Base-by-base conservation (phyloP, 2,113 vertebrate genomes). In the Thamnaconus septentrionalis region DNA sequence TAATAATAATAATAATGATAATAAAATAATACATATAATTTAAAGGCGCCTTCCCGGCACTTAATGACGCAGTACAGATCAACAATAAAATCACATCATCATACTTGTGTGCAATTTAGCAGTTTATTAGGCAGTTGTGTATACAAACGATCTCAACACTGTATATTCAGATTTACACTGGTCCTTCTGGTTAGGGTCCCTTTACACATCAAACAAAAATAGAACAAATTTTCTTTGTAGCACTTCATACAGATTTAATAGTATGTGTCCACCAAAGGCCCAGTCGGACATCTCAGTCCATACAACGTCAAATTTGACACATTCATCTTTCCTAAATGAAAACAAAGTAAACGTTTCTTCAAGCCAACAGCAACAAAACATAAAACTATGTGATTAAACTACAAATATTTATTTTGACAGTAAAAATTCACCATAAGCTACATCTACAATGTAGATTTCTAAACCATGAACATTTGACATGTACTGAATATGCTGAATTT, bases 101-200 rank as follows among this genome's bases (percentile, higher is more conserved):
- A 68, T 6, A 79, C 51, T 31, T 64, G 42, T 76, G 76, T 87
- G 85, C 79, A 82, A 83, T 91, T 87, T 82, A 90, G 87, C 86
- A 85, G 80, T 93, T 93, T 92, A 93, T 93, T 93, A 92, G 84
- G 88, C 88, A 92, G 83, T 87, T 88, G 80, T 91, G 88, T 90
- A 82, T 89, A 92, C 87, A 92, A 92, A 92, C 85, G 76, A 89
- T 85, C 83, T 88, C 80, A 88, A 90, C 83, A 91, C 81, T 86
- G 77, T 91, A 71, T 83, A 85, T 85, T 89, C 73, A 86, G 76
- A 85, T 86, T 75, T 90, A 88, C 87, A 90, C 78, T 82, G 71
- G 78, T 90, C 87, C 82, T 81, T 85, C 79, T 78, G 58, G 61
- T 31, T 85, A 68, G 82, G 85, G 81, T 89, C 85, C 82, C 82